Evolutionary conservation across 2,888 invertebrate species (phyloP).

Genomic region (Drosophila hamatofila): DNA sequence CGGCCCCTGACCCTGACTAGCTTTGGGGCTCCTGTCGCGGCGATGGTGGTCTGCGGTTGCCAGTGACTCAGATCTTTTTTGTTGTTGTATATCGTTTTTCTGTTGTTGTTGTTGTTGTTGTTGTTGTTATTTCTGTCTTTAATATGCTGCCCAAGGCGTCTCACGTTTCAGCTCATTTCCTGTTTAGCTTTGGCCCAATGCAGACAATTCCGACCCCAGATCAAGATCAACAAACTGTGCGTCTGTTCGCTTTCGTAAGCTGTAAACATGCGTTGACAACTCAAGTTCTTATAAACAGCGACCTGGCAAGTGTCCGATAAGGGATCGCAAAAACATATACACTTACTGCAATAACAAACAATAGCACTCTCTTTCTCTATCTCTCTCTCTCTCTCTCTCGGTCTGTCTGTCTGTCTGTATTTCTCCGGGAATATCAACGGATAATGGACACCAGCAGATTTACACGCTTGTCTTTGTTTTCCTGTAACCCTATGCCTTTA

Average conservation of each 20-base stretch:
- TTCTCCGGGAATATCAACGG: constrained; percentile 27
- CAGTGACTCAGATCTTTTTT: constrained; percentile 33
- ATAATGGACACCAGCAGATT: constrained; percentile 40
- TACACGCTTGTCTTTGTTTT: constrained; percentile 28
- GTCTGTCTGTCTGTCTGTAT: not conserved
- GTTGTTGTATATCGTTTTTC: constrained; percentile 16
- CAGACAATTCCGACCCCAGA: constrained; percentile 23
- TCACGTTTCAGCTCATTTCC: constrained; percentile 58
- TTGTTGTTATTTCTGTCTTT: not conserved
- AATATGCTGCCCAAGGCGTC: constrained; percentile 35
- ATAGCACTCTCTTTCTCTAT: not conserved
- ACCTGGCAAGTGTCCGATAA: constrained; percentile 64
- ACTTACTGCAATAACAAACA: constrained; percentile 49
- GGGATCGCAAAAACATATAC: constrained; percentile 44
- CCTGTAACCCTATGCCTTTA: constrained; percentile 15
- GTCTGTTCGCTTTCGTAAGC: constrained; percentile 41
- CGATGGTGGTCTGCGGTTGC: constrained; percentile 38
- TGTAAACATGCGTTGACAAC: constrained; percentile 66
- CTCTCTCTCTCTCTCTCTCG: not conserved
- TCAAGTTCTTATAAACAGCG: constrained; percentile 37
- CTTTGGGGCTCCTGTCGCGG: constrained; percentile 30
- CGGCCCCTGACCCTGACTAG: constrained; percentile 57
- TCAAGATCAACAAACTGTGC: constrained; percentile 68
- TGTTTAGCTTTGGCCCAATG: constrained; percentile 38
- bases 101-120: not conserved